These are phyloP conservation scores for Myotis planiceps DNA, from an alignment of 2,797 vertebrate species.

Conservation along the genomic window DNA sequence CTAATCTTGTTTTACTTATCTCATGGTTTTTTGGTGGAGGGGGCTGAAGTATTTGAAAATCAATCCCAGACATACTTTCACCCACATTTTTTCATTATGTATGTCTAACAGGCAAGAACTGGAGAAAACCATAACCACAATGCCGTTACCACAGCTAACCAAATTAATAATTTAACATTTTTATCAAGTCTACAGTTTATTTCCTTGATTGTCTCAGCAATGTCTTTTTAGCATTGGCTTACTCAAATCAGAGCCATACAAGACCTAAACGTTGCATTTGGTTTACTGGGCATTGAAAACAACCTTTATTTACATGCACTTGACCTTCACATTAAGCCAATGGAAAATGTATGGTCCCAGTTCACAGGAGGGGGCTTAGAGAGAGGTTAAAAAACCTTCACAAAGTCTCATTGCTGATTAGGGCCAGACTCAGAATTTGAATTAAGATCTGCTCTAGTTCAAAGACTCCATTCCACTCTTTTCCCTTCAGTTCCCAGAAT, in stretches of 20 bases:
- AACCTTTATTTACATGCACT: background rate
- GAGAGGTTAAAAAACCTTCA: background rate
- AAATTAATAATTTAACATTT: constrained; percentile 23
- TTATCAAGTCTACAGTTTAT: background rate
- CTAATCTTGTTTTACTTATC: constrained; percentile 25
- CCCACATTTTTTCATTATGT: background rate
- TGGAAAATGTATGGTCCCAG: background rate
- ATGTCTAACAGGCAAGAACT: constrained; percentile 4
- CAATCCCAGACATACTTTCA: constrained; percentile 6
- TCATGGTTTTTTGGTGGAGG: background rate
- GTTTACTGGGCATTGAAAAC: constrained; percentile 18
- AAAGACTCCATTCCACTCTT: background rate
- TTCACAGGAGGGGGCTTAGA: background rate
- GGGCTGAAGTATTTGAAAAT: background rate
- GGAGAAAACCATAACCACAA: background rate
- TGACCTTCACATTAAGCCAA: background rate
- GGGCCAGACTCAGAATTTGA: background rate
- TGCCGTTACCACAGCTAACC: background rate
- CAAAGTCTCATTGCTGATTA: background rate
- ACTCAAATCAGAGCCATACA: background rate
- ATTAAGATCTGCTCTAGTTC: background rate
- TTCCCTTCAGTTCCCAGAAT: background rate
- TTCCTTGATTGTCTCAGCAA: background rate
- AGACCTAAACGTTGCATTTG: background rate
- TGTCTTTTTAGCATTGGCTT: background rate